phyloP scores from a whole-genome alignment of 2,113 vertebrate genomes.

The Glaucidium brasilianum region DNA sequence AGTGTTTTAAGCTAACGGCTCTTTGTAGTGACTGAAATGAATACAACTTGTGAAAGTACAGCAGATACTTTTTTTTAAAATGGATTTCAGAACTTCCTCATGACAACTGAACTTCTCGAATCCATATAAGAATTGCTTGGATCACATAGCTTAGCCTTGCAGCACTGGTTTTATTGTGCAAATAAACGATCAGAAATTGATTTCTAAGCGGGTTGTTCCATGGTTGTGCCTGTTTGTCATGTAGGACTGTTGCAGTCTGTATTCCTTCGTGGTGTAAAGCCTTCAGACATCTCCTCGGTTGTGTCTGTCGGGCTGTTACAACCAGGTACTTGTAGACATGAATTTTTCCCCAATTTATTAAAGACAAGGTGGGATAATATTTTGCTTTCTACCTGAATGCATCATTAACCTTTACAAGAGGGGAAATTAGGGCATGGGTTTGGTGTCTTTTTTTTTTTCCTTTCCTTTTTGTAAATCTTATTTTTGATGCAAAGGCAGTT shows the following conservation, averaged over 20 bases:
- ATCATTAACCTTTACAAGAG: slow-evolving; percentile 24
- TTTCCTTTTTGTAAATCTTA: slow-evolving; percentile 51
- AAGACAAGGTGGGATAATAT: slow-evolving; percentile 4
- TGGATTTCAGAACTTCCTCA: background rate
- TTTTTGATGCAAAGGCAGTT: slow-evolving; percentile 72
- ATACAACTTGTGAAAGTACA: background rate
- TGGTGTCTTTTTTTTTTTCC: background rate
- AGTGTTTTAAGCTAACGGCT: background rate
- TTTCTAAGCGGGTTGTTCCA: background rate
- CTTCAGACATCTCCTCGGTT: background rate
- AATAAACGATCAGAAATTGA: background rate
- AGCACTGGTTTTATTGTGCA: background rate
- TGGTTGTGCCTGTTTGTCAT: background rate
- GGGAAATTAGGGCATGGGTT: background rate
- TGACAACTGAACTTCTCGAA: background rate
- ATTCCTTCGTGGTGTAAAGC: background rate
- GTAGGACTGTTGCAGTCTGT: background rate
- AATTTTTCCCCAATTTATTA: background rate
- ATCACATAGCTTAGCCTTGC: background rate
- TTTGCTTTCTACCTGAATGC: slow-evolving; percentile 60
- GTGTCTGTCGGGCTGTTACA: background rate
- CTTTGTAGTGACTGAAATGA: background rate
- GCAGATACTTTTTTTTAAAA: background rate
- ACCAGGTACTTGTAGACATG: background rate
- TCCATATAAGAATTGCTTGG: background rate